phyloP scores from a whole-genome alignment of 2,888 invertebrate species.

The Synanthedon tipuliformis region DNA sequence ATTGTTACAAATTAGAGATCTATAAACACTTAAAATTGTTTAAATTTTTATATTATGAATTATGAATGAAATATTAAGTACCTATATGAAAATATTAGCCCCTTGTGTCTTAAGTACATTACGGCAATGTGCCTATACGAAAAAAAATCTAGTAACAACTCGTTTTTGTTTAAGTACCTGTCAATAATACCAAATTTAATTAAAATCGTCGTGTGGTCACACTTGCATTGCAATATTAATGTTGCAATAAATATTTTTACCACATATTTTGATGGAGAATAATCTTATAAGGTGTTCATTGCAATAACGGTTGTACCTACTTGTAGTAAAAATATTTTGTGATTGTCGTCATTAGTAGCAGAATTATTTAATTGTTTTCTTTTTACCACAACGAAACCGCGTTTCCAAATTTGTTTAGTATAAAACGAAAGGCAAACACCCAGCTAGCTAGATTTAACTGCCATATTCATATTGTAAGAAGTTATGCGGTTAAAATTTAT shows the following conservation, averaged over 20 bases:
- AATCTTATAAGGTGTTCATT: conserved; percentile 35
- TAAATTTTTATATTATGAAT: too few species aligned
- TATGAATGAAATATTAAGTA: too few species aligned
- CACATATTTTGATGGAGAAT: neutral
- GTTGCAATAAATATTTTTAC: too few species aligned
- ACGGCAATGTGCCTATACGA: too few species aligned
- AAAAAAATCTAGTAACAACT: too few species aligned
- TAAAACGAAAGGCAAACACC: conserved; percentile 32
- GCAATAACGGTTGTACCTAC: conserved; percentile 66
- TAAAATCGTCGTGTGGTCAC: too few species aligned
- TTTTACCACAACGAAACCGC: conserved; percentile 13
- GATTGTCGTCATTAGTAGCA: conserved; percentile 33
- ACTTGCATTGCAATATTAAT: too few species aligned
- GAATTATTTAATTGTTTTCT: conserved; percentile 7
- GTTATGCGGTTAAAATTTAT: conserved; percentile 37
- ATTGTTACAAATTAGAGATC: too few species aligned
- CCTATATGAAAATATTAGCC: too few species aligned
- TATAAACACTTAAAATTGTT: too few species aligned
- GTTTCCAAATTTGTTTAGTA: conserved; percentile 35
- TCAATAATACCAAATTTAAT: conserved; percentile 46
- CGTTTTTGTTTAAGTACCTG: conserved; percentile 34
- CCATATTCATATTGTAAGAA: conserved; percentile 66
- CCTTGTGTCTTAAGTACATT: too few species aligned
- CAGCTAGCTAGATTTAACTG: conserved; percentile 66
- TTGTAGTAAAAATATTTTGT: conserved; percentile 25